Conservation (phyloP, 2,797 vertebrate species). For the Diplodus sargus region DNA sequence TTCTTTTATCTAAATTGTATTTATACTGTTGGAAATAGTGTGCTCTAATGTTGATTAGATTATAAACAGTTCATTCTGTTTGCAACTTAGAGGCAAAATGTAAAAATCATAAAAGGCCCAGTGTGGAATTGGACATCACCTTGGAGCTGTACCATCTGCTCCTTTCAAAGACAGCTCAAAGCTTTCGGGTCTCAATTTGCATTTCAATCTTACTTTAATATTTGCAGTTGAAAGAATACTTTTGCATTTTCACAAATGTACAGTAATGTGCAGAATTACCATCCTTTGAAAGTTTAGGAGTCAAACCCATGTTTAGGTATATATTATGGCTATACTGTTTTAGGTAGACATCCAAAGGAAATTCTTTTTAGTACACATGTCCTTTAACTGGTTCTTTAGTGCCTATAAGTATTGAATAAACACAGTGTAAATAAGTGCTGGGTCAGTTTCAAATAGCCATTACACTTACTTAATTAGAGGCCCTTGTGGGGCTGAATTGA, state of each 20-base stretch:
- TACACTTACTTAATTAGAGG: conserved; percentile 70
- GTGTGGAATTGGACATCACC: conserved; percentile 24
- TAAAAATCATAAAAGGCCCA: conserved; percentile 25
- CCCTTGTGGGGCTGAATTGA: conserved; percentile 69
- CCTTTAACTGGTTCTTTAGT: conserved; percentile 64
- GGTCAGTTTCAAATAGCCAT: conserved; percentile 63
- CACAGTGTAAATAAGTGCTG: conserved; percentile 53
- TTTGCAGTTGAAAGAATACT: conserved; percentile 33
- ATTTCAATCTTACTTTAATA: conserved; percentile 38
- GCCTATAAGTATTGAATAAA: conserved; percentile 46
- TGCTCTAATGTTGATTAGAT: background rate
- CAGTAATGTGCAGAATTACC: background rate
- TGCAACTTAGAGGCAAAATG: conserved; percentile 19
- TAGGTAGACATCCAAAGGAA: conserved; percentile 59
- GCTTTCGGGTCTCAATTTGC: conserved; percentile 46
- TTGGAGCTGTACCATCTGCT: conserved; percentile 34
- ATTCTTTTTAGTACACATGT: conserved; percentile 55
- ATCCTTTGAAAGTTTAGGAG: conserved; percentile 34
- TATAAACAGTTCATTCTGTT: conserved; percentile 11
- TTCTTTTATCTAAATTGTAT: background rate
- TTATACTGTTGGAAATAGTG: background rate
- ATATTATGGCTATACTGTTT: conserved; percentile 42
- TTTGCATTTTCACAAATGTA: conserved; percentile 25
- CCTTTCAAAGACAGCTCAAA: conserved; percentile 4
- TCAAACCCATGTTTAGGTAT: conserved; percentile 42